Base-by-base conservation (phyloP, 2,797 vertebrate species). In the Prunella strophiata region DNA sequence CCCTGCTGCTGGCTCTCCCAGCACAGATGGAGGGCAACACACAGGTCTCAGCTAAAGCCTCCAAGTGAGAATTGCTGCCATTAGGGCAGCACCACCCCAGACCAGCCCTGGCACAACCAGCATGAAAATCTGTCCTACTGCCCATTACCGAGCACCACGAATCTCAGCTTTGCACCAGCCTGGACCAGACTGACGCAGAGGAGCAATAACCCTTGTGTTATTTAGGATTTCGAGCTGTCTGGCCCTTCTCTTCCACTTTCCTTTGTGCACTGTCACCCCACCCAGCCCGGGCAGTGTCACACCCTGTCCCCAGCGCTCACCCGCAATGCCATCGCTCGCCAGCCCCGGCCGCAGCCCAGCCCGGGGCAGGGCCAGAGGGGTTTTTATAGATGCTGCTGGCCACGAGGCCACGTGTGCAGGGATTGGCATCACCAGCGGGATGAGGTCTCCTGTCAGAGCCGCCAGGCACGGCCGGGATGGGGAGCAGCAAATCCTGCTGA, bases 311-410 rank as follows among this genome's bases (percentile, higher is more conserved):
- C 87, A 45, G 58, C 2, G 0, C 96, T 96, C 84, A 95, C 96
- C 94, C 89, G 17, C 92, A 97, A 0, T 5, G 65, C 92, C 96
- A 97, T 96, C 0, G 20, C 79, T 83, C 2, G 0, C 45, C 27
- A 16, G 82, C 32, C 73, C 62, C 2, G 17, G 2, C 77, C 0
- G 6, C 62, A 21, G 57, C 52, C 22, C 29, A 0, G 1, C 12
- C 32, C 0, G 3, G 26, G 1, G 26, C 19, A 1, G 0, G 3
- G 15, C 0, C 13, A 2, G 27, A 25, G 29, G 18, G 57, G 2
- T 26, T 30, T 95, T 86, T 95, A 96, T 95, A 80, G 91, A 16
- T 10, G 16, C 67, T 2, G 1, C 14, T 0, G 1, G 32, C 54
- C 57, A 1, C 65, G n/a, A 76, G 23, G 21, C 65, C 89, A 30